Base-by-base conservation (phyloP, 35 echinoderm and acorn worm species). In the Apostichopus parvimensis region DNA sequence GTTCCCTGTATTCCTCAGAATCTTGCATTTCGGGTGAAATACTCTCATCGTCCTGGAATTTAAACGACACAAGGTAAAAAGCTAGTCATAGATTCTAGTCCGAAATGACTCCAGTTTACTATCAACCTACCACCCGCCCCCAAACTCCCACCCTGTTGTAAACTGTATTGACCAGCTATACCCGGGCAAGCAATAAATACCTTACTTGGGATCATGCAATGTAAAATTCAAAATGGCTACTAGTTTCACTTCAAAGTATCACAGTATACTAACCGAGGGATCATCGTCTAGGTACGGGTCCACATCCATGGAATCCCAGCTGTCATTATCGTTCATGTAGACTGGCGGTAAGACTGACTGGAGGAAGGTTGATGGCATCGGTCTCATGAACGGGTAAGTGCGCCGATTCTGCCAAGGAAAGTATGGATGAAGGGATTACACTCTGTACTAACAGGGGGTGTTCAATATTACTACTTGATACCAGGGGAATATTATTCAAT, bases 1-100 rank as follows among this genome's bases (percentile, higher is more conserved):
- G 89, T 86, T 98, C 97, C 52, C 87, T 82, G 71, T 98, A 98
- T 89, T 98, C 97, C 53, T 94, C 92, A 5, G 85, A 91, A 9
- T 93, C 91, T 88, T 87, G 81, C 54, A 98, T 54, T 28, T 92
- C 94, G n/a, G 78, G 13, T 9, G 97, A 94, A 58, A 98, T 79
- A 59, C 77, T 90, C 60, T 98, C 97, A 68, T 96, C 97, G 80
- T 98, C 96, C 96, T 98, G 77, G 13, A 79, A 45, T 45, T 45
- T 45, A 45, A 45, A 45, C 34, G 3, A 45, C 34, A 45, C 34
- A 45, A 4, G 34, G 34, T 45, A 45, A 45, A 45, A 45, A 45
- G 34, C 34, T 45, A 45, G 34, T 45, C 34, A 45, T 45, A 4
- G 34, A 45, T 45, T 45, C 34, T 1, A 45, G 34, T 45, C 34